Evolutionary conservation across 2,888 invertebrate species (phyloP), one percentile per base, ranked within the genome.

Genomic region (Meganola albula): DNA sequence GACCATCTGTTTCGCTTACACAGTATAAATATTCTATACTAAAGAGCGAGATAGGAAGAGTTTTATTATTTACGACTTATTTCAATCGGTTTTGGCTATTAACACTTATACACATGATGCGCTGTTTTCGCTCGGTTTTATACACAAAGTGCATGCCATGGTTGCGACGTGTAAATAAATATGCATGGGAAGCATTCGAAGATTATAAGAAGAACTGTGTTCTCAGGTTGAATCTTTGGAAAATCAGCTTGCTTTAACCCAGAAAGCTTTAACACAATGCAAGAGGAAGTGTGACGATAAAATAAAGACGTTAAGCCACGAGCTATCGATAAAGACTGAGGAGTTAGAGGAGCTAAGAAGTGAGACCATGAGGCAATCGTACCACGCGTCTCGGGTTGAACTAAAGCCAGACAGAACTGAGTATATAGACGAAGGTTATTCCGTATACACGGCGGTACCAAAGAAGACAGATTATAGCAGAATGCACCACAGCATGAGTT

Each of bases 191-290:
- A 57, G 44, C 45, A 34, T 49, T 41, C 51, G 61, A 62, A 63
- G 70, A 64, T 65, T 72, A 49, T 79, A 80, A 80, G 80, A 69
- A 76, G 75, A 70, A 56, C 53, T 82, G 74, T 83, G 72, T 85
- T 78, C 83, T 69, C 84, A 87, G 87, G 87, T 87, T 13, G 87
- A 88, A 68, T 89, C 88, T 49, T 72, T 90, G 56, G 89, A 89
- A 65, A 78, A 85, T 54, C 88, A 88, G 74, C 73, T 90, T 47
- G 61, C 78, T 32, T 76, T 88, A 40, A 76, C 90, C 35, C 85
- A 87, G 34, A 73, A 82, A 49, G 85, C 88, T 36, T 66, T 91
- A 48, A 78, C 80, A n/a, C 80, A 85, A 43, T 87, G 83, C 57
- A 79, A 87, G 49, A 78, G 82, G 47, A 85, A 84, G 36, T 87